Evolutionary conservation across 2,797 vertebrate genomes (phyloP).

Genomic region (Menidia menidia): DNA sequence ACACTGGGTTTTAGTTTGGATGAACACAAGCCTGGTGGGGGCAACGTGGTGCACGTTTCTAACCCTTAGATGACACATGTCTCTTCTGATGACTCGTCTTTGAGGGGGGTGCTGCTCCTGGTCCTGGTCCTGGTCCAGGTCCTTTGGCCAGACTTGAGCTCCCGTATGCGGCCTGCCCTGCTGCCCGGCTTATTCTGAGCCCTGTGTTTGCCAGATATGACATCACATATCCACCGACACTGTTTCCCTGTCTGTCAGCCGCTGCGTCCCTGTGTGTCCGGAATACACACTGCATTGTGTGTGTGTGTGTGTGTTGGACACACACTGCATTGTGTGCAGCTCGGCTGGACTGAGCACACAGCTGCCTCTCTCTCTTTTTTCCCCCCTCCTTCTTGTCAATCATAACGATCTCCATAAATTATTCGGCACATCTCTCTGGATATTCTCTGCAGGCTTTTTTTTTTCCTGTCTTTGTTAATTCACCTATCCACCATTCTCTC

Average conservation of each 20-base stretch:
- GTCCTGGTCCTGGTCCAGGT: too few species aligned
- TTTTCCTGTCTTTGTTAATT: neutral
- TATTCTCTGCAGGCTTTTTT: slow-evolving; percentile 41
- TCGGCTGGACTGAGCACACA: slow-evolving; percentile 24
- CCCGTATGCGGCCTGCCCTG: slow-evolving; percentile 23
- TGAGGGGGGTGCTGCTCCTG: slow-evolving; percentile 39
- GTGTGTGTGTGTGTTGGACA: slow-evolving; percentile 36
- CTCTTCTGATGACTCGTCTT: slow-evolving; percentile 36
- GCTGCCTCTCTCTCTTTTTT: slow-evolving; percentile 24
- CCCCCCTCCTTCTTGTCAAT: slow-evolving; percentile 51
- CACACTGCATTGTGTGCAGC: slow-evolving; percentile 12
- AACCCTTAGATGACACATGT: slow-evolving; percentile 26
- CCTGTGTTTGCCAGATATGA: slow-evolving; percentile 56
- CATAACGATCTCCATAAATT: slow-evolving; percentile 55
- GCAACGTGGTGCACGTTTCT: neutral
- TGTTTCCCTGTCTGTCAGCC: slow-evolving; percentile 60
- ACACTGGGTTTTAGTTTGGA: neutral
- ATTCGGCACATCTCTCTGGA: slow-evolving; percentile 59
- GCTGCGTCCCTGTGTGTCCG: slow-evolving; percentile 49
- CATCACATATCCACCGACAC: slow-evolving; percentile 30
- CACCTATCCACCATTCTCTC: slow-evolving; percentile 17
- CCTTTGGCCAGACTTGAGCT: slow-evolving; percentile 12
- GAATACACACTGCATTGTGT: slow-evolving; percentile 31
- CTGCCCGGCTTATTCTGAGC: neutral
- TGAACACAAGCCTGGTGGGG: neutral